Evolutionary conservation across 2,888 invertebrate species (phyloP), one percentile per base, ranked within the genome.

Genomic region (Gastrophysa polygoni): DNA sequence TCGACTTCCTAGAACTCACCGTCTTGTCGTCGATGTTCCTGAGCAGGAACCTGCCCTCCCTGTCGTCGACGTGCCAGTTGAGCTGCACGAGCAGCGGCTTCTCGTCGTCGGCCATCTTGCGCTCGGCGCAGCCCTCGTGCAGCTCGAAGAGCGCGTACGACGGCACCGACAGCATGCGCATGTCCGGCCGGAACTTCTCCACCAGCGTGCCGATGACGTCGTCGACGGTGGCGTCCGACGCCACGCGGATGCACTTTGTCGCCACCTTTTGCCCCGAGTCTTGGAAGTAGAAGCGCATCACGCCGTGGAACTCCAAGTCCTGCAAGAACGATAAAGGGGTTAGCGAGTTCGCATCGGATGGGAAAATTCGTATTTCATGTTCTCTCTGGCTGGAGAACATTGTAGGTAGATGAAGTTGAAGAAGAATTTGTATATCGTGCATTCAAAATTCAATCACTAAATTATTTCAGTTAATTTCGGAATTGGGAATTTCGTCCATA

Each of bases 261-360:
- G 98, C 96, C 64, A 98, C 96, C 85, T 98, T 98, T 83, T 97
- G 96, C 52, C 96, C 97, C 57, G 95, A 93, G 83, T 98, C 98
- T 92, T 98, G 98, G 82, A 97, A 99, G 84, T 98, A 99, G 85
- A 98, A 99, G 75, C 99, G 90, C 96, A 99, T 99, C 64, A 99
- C 99, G 50, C 99, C 99, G 83, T 98, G 96, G 83, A 99, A 98
- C 82, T 98, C 96, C 83, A 97, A 86, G 77, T 96, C 93, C 96
- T 98, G 85, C 32, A 87, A n/a, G n/a, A n/a, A 85, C 75, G 75
- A 69, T 69, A 68, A 57, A 29, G n/a, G n/a, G n/a, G n/a, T n/a
- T n/a, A n/a, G n/a, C n/a, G n/a, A n/a, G n/a, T n/a, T n/a, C n/a
- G n/a, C n/a, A n/a, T n/a, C n/a, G n/a, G n/a, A n/a, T n/a, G n/a